These are phyloP conservation scores for Drosophila burlai DNA, from an alignment of 1,140 invertebrate genomes.

Conservation along the genomic window DNA sequence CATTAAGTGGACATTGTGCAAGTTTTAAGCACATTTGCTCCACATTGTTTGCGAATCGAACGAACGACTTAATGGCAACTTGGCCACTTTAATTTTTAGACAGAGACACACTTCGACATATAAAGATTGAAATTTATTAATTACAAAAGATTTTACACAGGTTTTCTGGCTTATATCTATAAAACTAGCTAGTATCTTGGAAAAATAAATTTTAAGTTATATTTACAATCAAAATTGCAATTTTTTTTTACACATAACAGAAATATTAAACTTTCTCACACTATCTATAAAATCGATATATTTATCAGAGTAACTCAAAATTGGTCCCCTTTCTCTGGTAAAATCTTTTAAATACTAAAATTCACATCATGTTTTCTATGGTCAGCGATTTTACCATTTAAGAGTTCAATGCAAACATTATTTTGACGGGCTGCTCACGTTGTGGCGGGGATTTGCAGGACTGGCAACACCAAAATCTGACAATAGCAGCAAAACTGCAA, in stretches of 20 bases:
- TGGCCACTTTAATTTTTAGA: conserved; percentile 11
- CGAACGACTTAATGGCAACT: conserved; percentile 27
- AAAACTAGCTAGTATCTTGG: no score
- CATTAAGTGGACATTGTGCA: conserved; percentile 77
- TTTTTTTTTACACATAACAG: neutral
- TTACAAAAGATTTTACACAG: no score
- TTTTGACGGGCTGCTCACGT: conserved; percentile 66
- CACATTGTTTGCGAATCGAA: conserved; percentile 56
- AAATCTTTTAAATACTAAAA: conserved; percentile 14
- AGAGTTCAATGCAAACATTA: conserved; percentile 57
- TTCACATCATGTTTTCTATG: neutral
- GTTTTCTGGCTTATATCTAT: no score
- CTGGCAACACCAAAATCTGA: conserved; percentile 68
- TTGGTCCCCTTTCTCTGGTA: no score
- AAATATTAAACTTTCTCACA: neutral
- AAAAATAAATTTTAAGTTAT: no score
- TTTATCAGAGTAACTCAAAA: neutral
- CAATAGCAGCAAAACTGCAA: conserved; percentile 70
- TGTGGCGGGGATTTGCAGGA: conserved; percentile 60
- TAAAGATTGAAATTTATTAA: neutral
- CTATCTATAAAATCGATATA: neutral
- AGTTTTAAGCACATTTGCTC: conserved; percentile 71
- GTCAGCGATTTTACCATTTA: conserved; percentile 32
- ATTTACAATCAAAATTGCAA: neutral
- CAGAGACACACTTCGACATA: neutral